phyloP scores from a whole-genome alignment of 2,888 invertebrate genomes.

The Noctua pronuba region DNA sequence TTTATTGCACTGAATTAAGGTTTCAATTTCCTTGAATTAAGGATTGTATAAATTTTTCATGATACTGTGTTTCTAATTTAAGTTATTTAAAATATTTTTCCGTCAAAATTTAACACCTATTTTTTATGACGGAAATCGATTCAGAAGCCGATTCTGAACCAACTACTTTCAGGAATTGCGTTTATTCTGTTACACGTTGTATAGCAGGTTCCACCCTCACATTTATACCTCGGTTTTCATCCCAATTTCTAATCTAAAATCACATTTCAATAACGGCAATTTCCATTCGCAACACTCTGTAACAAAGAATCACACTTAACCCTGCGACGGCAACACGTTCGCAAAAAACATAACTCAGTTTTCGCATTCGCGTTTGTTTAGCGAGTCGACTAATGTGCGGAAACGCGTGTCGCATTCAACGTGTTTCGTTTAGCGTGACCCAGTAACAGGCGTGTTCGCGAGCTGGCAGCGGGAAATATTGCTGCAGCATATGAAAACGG shows the following conservation, averaged over 20 bases:
- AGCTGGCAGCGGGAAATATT: slow-evolving; percentile 30
- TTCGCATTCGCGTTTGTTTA: slow-evolving; percentile 40
- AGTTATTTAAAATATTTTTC: no score
- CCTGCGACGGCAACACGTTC: background rate
- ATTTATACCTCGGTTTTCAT: background rate
- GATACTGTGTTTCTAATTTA: no score
- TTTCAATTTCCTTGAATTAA: no score
- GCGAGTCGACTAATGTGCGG: slow-evolving; percentile 44
- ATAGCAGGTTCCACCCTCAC: background rate
- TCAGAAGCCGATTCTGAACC: no score
- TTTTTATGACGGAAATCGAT: no score
- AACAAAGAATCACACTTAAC: slow-evolving; percentile 18
- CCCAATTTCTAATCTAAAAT: background rate
- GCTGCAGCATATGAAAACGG: slow-evolving; percentile 4
- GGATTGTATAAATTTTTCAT: no score
- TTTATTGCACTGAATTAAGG: no score
- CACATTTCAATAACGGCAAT: background rate
- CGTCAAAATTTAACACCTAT: no score
- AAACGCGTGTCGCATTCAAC: slow-evolving; percentile 45
- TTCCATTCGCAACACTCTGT: background rate
- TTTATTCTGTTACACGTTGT: no score
- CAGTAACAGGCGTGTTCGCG: slow-evolving; percentile 31
- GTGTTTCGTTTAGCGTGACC: slow-evolving; percentile 61
- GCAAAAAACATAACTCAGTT: slow-evolving; percentile 22
- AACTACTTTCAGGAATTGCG: no score